Evolutionary conservation across 2,113 vertebrate species (phyloP), one percentile per base, ranked within the genome.

Genomic region (Furnarius figulus): DNA sequence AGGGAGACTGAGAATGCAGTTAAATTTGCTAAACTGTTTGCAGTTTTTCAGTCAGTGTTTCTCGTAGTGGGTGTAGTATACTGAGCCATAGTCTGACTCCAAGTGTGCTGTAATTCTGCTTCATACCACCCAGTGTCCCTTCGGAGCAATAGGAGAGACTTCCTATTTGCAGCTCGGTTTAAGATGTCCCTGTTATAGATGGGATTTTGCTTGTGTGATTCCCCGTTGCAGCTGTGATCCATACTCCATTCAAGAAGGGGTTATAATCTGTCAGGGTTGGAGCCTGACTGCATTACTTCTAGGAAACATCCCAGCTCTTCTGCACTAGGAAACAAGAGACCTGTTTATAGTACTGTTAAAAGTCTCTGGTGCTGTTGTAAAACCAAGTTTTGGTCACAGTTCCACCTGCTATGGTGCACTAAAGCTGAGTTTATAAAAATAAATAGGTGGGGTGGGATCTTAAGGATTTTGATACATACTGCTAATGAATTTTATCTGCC

Each of bases 61-160:
- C 46, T 71, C 1, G 0, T 44, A 0, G 9, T 40, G 27, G 15
- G 12, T 68, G n/a, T 13, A 24, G 30, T 2, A 9, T 44, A 5
- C 14, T 72, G 25, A 87, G 28, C 58, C 3, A 0, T 2, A 28
- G 20, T 66, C 39, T 71, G 58, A 44, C 30, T 89, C 37, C 33
- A 65, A 46, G 49, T 17, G 3, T 44, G 63, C 74, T 82, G 39
- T 58, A 31, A 20, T 72, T 93, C 39, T 68, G 33, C 55, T 82
- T 87, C 30, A 10, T 44, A 10, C 30, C 44, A 30, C 56, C 23
- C 80, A 42, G 13, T 16, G 31, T 87, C 42, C 65, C 44, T 79
- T 90, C 61, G 78, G 58, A 90, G 71, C 78, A 65, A 5, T 17
- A 13, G 50, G 35, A 78, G 23, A 39, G 19, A 30, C 42, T 88